Evolutionary conservation across 2,888 invertebrate species (phyloP), one percentile per base, ranked within the genome.

Genomic region (Ashinkailepas kermadecensis): DNA sequence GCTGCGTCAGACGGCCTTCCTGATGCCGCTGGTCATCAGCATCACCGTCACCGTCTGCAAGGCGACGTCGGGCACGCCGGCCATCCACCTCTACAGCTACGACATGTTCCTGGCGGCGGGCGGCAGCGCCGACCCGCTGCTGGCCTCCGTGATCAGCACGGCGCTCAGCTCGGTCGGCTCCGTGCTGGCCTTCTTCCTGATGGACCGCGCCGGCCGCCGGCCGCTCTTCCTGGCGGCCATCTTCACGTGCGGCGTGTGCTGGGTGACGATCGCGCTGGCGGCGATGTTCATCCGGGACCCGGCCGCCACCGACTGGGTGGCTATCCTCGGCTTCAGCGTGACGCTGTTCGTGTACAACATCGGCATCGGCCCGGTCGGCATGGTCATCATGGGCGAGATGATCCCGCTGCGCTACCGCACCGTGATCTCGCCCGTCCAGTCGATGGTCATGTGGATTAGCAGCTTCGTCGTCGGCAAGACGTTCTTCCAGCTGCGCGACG

Each of bases 11-110:
- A 13, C 23, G 23, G 79, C 58, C 58, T 79, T 79, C 25, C 58
- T 58, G 58, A 21, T 79, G 79, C 79, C 79, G 79, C 79, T 79
- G 1, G 21, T 59, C 58, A 25, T 79, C 57, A 79, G 79, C 58
- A 23, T 79, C 58, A 79, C 58, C 25, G 79, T 79, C 23, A 79
- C 79, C 58, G 6, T 79, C 4, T 79, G 79, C 25, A 79, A 79
- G 79, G 79, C 79, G 23, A 59, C 79, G 23, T 79, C 79, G n/a
- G 79, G 79, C 79, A 79, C 79, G 57, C 79, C 79, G 23, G 79
- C 79, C 58, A 79, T 79, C 79, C 79, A 79, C 58, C 58, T 79
- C 58, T 79, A 79, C 58, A 79, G 79, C 79, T 79, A 79, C 79
- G 79, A 79, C 79, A 58, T 79, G 58, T 79, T 79, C 58, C n/a